phyloP scores from a whole-genome alignment of 2,888 invertebrate species.

The Andrena minutula region DNA sequence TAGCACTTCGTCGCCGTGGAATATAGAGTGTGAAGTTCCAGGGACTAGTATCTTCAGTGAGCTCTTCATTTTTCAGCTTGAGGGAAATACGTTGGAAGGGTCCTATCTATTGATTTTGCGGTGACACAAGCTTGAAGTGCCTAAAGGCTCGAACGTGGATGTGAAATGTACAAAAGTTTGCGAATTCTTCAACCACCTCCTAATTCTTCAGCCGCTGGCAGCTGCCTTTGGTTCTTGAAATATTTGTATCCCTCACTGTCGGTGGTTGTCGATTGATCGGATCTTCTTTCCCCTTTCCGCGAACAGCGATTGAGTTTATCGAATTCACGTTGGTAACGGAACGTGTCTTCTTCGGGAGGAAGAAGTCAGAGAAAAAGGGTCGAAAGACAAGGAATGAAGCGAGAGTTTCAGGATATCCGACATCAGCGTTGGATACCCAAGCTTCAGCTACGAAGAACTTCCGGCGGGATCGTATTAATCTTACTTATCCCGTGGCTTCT shows the following conservation, averaged over 20 bases:
- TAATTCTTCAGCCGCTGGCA: not conserved
- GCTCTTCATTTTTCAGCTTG: not conserved
- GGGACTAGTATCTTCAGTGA: not conserved
- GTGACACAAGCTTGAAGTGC: no score
- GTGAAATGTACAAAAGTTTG: no score
- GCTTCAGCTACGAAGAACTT: constrained; percentile 58
- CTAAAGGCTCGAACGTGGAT: no score
- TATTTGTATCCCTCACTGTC: constrained; percentile 12
- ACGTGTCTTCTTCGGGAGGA: not conserved
- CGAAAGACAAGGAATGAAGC: constrained; percentile 25
- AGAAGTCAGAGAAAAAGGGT: not conserved
- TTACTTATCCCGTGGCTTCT: constrained; percentile 60
- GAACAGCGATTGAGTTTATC: constrained; percentile 25
- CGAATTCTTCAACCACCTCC: not conserved
- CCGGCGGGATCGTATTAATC: constrained; percentile 63
- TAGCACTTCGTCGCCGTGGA: not conserved
- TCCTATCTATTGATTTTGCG: no score
- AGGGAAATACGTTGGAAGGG: not conserved
- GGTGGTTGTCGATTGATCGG: not conserved
- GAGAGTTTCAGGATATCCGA: constrained; percentile 46
- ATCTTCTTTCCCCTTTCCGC: not conserved
- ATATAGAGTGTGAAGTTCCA: not conserved
- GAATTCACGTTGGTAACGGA: constrained; percentile 14
- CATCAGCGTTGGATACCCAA: constrained; percentile 29
- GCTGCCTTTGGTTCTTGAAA: not conserved